phyloP scores from a whole-genome alignment of 2,888 invertebrate species.

The Apeira syringaria region DNA sequence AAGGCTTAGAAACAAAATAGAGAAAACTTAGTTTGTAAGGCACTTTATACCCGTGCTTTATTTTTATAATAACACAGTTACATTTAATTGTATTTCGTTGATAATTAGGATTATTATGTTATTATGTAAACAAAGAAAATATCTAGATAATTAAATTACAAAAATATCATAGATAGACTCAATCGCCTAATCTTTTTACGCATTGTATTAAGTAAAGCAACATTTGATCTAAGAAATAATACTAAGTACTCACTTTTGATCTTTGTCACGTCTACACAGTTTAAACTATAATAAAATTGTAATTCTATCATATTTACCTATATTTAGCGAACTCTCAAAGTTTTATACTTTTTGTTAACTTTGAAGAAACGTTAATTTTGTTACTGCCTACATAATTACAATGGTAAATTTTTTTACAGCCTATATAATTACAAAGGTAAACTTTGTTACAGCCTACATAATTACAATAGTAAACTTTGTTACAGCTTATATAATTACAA shows the following conservation, averaged over 20 bases:
- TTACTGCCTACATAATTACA: no score
- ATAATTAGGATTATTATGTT: conserved; percentile 19
- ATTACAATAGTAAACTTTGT: no score
- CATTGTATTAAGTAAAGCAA: conserved; percentile 3
- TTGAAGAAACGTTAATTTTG: no score
- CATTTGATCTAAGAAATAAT: neutral
- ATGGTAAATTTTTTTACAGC: no score
- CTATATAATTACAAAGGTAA: no score
- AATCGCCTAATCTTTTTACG: conserved; percentile 33
- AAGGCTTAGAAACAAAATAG: conserved; percentile 35
- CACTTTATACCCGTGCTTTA: conserved; percentile 40
- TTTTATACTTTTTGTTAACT: no score
- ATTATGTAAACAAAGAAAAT: conserved; percentile 23
- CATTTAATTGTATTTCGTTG: conserved; percentile 31
- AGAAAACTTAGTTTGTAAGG: conserved; percentile 36
- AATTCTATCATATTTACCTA: neutral
- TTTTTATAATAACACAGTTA: conserved; percentile 39
- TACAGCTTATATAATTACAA: no score
- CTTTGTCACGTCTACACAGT: neutral
- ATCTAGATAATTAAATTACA: conserved; percentile 28
- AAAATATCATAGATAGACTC: conserved; percentile 39
- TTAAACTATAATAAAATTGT: neutral
- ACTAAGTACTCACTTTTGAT: no score
- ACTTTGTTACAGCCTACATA: no score
- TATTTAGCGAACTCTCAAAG: no score